Evolutionary conservation across 2,797 vertebrate species (phyloP).

Genomic region (Danio choprae): DNA sequence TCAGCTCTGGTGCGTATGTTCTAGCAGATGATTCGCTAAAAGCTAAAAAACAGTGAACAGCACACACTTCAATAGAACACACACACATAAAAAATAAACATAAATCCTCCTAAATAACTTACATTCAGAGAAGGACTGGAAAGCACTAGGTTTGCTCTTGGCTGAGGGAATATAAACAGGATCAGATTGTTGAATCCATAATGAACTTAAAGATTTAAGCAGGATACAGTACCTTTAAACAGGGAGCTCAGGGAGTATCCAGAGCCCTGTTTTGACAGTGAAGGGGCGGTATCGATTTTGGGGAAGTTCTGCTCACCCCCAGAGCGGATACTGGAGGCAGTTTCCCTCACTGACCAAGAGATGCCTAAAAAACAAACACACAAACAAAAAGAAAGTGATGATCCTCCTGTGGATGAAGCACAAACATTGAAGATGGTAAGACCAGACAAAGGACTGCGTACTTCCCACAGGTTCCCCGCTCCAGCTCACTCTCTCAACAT

Average conservation of each 20-base stretch:
- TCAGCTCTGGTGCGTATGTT: conserved; percentile 87
- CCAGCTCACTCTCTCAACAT: conserved; percentile 93
- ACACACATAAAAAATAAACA: neutral
- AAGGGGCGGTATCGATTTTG: conserved; percentile 76
- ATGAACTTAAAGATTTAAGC: neutral
- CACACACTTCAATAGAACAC: neutral
- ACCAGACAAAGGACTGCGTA: conserved; percentile 72
- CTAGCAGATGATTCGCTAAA: conserved; percentile 78
- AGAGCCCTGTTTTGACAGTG: conserved; percentile 83
- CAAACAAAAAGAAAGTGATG: conserved; percentile 2
- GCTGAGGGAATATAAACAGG: conserved; percentile 70
- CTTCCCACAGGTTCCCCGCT: conserved; percentile 93
- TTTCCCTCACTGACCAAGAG: conserved; percentile 94
- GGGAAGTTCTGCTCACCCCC: conserved; percentile 77
- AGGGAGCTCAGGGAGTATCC: conserved; percentile 90
- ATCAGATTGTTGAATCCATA: neutral
- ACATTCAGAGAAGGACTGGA: conserved; percentile 88
- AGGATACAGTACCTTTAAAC: conserved; percentile 85
- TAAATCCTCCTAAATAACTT: conserved; percentile 56
- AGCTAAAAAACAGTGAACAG: conserved; percentile 71
- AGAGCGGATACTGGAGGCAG: conserved; percentile 78
- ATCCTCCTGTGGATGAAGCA: neutral
- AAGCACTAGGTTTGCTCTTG: conserved; percentile 82
- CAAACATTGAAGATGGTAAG: neutral
- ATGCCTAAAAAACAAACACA: conserved; percentile 81